A percentile compares a stretch with the other conserved stretches of the same genome.
These are phyloP conservation scores for Desmodus rotundus DNA, from an alignment of 2,113 vertebrate genomes.

Conservation along the genomic window DNA sequence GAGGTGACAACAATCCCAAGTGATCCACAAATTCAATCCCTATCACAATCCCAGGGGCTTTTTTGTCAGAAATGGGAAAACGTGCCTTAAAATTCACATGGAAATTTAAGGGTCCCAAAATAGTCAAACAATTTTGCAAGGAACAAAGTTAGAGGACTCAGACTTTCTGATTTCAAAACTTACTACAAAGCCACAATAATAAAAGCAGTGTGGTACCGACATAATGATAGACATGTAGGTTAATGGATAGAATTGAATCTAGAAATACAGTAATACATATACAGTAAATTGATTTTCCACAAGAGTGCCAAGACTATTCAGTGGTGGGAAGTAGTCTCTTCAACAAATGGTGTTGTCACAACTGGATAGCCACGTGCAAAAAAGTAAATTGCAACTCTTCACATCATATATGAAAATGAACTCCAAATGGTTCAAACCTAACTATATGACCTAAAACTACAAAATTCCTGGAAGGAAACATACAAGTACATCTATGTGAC, in stretches of 20 bases:
- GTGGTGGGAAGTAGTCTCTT: not conserved
- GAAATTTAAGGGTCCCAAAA: not conserved
- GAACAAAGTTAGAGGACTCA: too few species aligned
- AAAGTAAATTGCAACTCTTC: not conserved
- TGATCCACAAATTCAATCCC: not conserved
- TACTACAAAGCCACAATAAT: too few species aligned
- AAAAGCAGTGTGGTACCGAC: too few species aligned
- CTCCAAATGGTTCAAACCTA: too few species aligned
- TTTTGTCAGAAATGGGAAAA: not conserved
- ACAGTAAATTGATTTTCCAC: not conserved
- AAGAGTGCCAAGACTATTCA: not conserved
- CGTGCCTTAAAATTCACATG: not conserved
- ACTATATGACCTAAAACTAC: too few species aligned
- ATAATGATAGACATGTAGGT: too few species aligned
- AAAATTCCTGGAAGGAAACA: not conserved
- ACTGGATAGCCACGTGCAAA: not conserved
- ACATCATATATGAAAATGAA: too few species aligned
- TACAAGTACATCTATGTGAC: not conserved
- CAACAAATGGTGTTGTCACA: not conserved
- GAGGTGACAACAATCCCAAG: not conserved
- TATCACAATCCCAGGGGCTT: too few species aligned
- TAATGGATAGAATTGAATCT: not conserved
- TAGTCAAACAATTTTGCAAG: not conserved
- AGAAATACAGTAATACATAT: not conserved
- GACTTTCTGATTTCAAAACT: too few species aligned